Evolutionary conservation across 2,888 invertebrate genomes (phyloP).

Genomic region (Phymatocera aterrima): DNA sequence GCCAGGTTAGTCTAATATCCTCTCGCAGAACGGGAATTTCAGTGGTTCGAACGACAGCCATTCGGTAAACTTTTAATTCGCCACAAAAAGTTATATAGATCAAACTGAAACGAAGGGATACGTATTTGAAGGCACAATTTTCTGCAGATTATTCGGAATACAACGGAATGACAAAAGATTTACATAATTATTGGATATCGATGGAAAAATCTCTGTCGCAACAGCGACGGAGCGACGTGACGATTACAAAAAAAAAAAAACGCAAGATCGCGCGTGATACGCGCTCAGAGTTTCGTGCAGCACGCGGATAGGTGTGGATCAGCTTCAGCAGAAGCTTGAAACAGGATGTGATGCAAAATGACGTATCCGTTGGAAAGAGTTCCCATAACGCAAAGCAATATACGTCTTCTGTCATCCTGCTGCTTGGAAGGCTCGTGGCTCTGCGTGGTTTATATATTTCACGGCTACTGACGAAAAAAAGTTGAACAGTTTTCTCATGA

Average conservation of each 20-base stretch:
- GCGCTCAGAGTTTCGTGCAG: background rate
- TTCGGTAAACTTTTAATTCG: slow-evolving; percentile 8
- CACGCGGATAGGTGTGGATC: slow-evolving; percentile 25
- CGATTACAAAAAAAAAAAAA: background rate
- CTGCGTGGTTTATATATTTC: background rate
- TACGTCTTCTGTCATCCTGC: background rate
- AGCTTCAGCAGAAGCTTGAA: slow-evolving; percentile 9
- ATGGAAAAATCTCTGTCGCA: background rate
- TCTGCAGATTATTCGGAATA: background rate
- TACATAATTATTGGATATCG: background rate
- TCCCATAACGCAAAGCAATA: slow-evolving; percentile 14
- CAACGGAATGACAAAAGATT: background rate
- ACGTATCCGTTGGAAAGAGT: slow-evolving; percentile 37
- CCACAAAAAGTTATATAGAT: background rate
- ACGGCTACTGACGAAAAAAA: slow-evolving; percentile 5
- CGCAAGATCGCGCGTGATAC: slow-evolving; percentile 14
- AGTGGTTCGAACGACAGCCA: background rate
- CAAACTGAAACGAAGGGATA: background rate
- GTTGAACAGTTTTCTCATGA: slow-evolving; percentile 10
- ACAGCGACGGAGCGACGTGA: background rate
- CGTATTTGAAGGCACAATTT: background rate
- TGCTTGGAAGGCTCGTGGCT: background rate
- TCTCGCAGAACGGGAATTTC: background rate
- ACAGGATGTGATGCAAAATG: slow-evolving; percentile 22
- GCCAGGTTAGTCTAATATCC: slow-evolving; percentile 15